Percentiles rank a stretch among this genome's conserved stretches.
phyloP scores from a whole-genome alignment of 2,113 vertebrate genomes.

The Mobula hypostoma region DNA sequence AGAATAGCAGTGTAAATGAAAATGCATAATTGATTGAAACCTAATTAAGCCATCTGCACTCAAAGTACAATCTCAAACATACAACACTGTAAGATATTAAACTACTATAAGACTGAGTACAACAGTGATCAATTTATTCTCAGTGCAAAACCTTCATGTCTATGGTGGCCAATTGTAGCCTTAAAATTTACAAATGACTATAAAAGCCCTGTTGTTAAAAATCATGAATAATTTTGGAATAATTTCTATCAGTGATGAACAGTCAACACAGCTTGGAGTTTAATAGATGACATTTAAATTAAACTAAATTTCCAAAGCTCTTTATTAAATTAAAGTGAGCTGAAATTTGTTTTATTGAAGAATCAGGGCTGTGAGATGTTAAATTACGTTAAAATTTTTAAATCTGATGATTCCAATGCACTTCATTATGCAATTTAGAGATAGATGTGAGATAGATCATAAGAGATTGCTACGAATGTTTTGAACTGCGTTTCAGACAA shows the following conservation, averaged over 20 bases:
- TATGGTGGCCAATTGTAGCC: background rate
- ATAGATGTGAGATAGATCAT: background rate
- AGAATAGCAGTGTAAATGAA: background rate
- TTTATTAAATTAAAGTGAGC: background rate
- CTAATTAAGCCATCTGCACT: background rate
- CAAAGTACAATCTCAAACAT: background rate
- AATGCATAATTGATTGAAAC: background rate
- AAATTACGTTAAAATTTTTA: background rate
- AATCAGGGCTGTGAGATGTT: background rate
- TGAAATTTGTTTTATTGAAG: background rate
- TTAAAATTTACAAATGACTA: background rate
- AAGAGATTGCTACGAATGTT: background rate
- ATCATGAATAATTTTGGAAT: background rate
- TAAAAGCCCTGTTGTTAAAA: background rate
- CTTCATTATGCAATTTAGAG: background rate
- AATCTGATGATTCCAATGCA: background rate
- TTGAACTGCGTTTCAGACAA: background rate
- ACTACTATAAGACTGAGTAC: background rate
- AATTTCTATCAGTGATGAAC: background rate
- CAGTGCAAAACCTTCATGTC: background rate
- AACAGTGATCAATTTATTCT: background rate
- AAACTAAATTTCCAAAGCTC: background rate
- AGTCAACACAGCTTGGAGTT: background rate
- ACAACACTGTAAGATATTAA: background rate
- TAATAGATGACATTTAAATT: background rate